phyloP scores from a whole-genome alignment of 1,140 invertebrate species.

The Arctopsyche grandis region DNA sequence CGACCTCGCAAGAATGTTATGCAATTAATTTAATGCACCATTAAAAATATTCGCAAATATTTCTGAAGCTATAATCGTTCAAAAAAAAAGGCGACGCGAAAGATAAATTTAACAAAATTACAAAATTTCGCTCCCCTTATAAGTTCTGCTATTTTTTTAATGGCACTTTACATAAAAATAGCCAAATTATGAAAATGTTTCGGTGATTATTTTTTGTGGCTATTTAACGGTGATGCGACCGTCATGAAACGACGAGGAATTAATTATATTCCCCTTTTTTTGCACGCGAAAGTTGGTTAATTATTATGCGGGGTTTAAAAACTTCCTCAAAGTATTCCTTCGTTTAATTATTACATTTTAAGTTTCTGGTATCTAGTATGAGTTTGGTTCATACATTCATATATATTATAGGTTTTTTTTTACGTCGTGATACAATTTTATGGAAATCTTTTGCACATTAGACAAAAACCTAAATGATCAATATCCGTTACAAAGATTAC shows the following conservation, averaged over 20 bases:
- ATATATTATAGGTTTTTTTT: background rate
- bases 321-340: background rate
- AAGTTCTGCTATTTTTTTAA: too few relatives aligned
- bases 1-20: background rate
- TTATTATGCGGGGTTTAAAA: background rate
- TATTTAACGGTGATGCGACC: background rate
- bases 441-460: background rate
- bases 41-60: background rate
- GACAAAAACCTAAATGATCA: background rate
- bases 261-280: background rate
- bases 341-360: background rate
- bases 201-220: conserved; percentile 10
- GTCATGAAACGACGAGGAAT: background rate
- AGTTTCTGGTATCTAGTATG: too few relatives aligned
- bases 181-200: conserved; percentile 23
- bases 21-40: conserved; percentile 9
- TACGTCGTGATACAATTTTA: background rate
- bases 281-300: background rate
- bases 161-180: conserved; percentile 1
- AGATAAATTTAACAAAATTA: too few relatives aligned
- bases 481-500: background rate
- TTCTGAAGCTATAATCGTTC: background rate
- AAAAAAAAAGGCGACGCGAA: background rate
- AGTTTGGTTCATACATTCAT: too few relatives aligned
- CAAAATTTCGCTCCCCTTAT: too few relatives aligned